These are phyloP conservation scores for Venusia cambrica DNA, from an alignment of 2,888 invertebrate species.

Conservation along the genomic window DNA sequence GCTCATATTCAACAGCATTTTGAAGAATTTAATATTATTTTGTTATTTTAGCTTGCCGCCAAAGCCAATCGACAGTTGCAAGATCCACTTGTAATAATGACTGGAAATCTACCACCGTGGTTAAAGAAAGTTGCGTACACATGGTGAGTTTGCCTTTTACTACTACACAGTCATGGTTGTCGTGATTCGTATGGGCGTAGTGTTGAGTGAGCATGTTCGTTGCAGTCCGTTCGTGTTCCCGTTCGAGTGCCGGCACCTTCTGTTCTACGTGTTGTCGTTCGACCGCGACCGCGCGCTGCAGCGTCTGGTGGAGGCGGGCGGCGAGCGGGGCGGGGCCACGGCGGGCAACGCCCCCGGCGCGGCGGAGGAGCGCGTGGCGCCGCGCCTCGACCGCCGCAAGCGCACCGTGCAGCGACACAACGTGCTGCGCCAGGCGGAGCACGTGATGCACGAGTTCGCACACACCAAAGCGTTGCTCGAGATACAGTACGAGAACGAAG, in stretches of 20 bases:
- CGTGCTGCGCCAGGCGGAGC: slow-evolving; percentile 96
- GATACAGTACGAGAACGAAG: slow-evolving; percentile 86
- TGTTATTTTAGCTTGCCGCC: slow-evolving; percentile 86
- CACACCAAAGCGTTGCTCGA: slow-evolving; percentile 94
- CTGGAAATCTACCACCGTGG: slow-evolving; percentile 98
- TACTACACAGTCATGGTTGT: background rate
- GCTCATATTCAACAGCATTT: too few species aligned
- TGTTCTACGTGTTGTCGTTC: slow-evolving; percentile 98
- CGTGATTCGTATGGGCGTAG: too few species aligned
- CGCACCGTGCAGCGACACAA: slow-evolving; percentile 92
- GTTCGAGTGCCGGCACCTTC: slow-evolving; percentile 97
- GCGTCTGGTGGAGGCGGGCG: slow-evolving; percentile 95
- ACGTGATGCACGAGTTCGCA: slow-evolving; percentile 95
- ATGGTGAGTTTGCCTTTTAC: slow-evolving; percentile 78
- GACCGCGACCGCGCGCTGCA: slow-evolving; percentile 98
- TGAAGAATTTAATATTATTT: background rate
- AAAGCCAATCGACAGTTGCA: slow-evolving; percentile 98
- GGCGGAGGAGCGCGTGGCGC: slow-evolving; percentile 92
- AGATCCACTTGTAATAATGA: slow-evolving; percentile 98
- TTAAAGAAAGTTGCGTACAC: slow-evolving; percentile 92
- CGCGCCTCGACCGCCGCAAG: slow-evolving; percentile 95
- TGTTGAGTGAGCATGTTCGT: too few species aligned
- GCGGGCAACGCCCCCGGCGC: slow-evolving; percentile 64
- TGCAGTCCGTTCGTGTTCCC: slow-evolving; percentile 98
- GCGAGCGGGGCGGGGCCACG: slow-evolving; percentile 84